Base-by-base conservation (phyloP, 35 echinoderm and acorn worm species). In the Stichopus chloronotus region DNA sequence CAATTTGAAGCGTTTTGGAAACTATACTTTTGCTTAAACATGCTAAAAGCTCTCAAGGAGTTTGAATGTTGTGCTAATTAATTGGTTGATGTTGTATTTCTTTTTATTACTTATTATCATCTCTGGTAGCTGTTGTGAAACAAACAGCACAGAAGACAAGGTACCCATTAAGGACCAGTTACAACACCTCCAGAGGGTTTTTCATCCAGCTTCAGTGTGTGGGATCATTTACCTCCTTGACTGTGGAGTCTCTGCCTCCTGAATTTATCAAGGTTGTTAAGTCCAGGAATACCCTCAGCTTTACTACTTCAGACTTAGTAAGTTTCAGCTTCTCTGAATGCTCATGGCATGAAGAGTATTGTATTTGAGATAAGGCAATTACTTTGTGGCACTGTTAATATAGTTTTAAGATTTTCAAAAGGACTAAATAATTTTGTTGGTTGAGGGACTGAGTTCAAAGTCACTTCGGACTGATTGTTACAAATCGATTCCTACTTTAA, bases 251-350 rank as follows among this genome's bases (percentile, higher is more conserved):
- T 55, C 78, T 98, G 52, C 97, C 97, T 17, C 76, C 93, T 5
- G 91, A 91, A 22, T 98, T 96, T 78, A 78, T 94, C n/a, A 98
- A 98, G 61, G 97, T 96, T 16, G 87, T 96, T 24, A 98, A 84
- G 58, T 19, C 95, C 20, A 94, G 93, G 59, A 98, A 92, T 79
- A 94, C 87, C 4, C 58, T 94, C 13, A 98, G 93, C 63, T 98
- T 94, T 87, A 98, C 97, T 52, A 96, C 97, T 19, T 53, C 88
- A 7, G 97, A 98, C 83, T 84, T 98, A 95, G 97, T 98, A 94
- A 59, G 97, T 87, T 3, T 16, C 16, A 56, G 17, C 2, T 76
- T 8, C 55, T 77, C 16, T 25, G 14, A 17, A 57, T 87, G 10
- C 1, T 56, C 14, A 57, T 57, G 65, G 65, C 4, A 3, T 43